phyloP scores from a whole-genome alignment of 2,888 invertebrate species.

The Euphydryas editha region DNA sequence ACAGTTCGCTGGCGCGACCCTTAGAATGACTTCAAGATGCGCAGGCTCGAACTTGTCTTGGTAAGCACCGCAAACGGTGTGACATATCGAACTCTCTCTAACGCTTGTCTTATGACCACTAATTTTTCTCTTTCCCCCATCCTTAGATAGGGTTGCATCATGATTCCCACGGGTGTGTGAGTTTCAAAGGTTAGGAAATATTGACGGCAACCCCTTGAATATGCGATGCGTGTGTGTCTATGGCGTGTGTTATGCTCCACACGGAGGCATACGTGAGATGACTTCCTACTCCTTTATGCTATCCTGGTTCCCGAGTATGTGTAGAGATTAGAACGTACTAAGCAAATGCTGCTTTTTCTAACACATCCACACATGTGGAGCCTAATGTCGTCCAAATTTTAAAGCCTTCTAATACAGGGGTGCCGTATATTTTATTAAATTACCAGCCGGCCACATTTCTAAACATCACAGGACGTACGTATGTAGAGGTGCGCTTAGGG shows the following conservation, averaged over 20 bases:
- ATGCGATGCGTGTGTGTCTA: constrained; percentile 74
- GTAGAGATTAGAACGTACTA: constrained; percentile 83
- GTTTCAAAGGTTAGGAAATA: constrained; percentile 67
- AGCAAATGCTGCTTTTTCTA: constrained; percentile 78
- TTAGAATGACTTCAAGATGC: constrained; percentile 73
- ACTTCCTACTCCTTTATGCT: constrained; percentile 67
- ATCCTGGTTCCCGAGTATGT: constrained; percentile 80
- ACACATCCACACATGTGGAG: constrained; percentile 59
- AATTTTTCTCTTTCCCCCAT: constrained; percentile 61
- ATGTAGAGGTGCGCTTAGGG: constrained; percentile 40
- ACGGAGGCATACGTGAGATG: constrained; percentile 69
- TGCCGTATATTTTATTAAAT: not conserved
- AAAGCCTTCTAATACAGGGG: constrained; percentile 54
- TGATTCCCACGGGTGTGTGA: constrained; percentile 51
- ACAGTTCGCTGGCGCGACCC: constrained; percentile 70
- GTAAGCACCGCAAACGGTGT: constrained; percentile 54
- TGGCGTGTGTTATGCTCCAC: constrained; percentile 68
- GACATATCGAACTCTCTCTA: constrained; percentile 73
- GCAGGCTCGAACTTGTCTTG: constrained; percentile 75
- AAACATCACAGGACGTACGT: constrained; percentile 22
- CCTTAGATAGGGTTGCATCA: constrained; percentile 64
- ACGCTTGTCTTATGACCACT: constrained; percentile 47
- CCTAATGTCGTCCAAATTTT: constrained; percentile 46
- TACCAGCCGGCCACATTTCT: constrained; percentile 6
- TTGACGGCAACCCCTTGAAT: constrained; percentile 73